Conservation (phyloP, 1,140 invertebrate species). For the Papilio polytes region DNA sequence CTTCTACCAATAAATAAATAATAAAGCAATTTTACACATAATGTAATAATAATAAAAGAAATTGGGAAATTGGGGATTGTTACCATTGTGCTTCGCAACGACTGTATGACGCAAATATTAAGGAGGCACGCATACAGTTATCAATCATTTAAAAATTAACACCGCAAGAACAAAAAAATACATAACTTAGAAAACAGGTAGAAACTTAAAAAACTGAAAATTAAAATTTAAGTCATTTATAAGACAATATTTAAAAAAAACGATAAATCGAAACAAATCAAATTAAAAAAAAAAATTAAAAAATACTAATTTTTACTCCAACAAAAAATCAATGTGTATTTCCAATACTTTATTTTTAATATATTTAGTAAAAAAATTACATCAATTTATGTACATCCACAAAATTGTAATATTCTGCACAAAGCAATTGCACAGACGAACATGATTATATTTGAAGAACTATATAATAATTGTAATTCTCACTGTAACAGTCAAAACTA, state of each 20-base stretch:
- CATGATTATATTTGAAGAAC: constrained; percentile 55
- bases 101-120: background rate
- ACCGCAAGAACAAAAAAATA: background rate
- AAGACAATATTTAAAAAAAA: no score
- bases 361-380: constrained; percentile 82
- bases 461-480: constrained; percentile 28
- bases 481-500: constrained; percentile 37
- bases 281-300: no score
- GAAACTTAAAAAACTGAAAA: no score
- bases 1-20: background rate
- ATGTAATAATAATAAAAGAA: background rate
- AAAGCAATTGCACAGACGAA: constrained; percentile 69
- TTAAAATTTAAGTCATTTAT: no score
- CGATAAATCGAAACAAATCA: no score
- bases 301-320: constrained; percentile 21
- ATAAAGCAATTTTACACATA: background rate
- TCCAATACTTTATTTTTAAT: constrained; percentile 76
- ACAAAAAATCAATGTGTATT: constrained; percentile 59
- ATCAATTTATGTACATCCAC: constrained; percentile 78
- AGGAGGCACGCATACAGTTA: background rate
- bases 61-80: background rate
- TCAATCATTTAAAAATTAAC: constrained; percentile 1
- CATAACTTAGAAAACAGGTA: no score
- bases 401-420: constrained; percentile 63
- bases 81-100: background rate